Percentiles rank a stretch among this genome's conserved stretches.
These are phyloP conservation scores for Camelus bactrianus DNA, from an alignment of 2,113 vertebrate genomes.

Conservation along the genomic window DNA sequence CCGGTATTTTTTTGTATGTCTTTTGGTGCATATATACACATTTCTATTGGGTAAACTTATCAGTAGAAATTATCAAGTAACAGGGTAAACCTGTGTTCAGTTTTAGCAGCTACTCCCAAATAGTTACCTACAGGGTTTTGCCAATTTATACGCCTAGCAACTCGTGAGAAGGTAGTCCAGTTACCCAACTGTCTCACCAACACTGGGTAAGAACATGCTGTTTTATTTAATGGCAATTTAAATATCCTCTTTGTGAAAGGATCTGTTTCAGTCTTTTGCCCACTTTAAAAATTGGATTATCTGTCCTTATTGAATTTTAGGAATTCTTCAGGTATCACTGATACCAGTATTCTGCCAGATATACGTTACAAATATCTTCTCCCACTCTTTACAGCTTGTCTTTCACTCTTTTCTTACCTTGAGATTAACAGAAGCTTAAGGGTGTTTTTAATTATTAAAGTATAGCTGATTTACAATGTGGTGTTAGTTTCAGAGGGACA, in stretches of 20 bases:
- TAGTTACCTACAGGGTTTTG: neutral
- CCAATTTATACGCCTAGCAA: neutral
- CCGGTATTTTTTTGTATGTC: neutral
- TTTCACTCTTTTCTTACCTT: neutral
- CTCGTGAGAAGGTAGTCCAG: neutral
- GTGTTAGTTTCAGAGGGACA: too few relatives aligned
- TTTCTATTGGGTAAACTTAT: neutral
- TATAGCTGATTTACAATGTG: too few relatives aligned
- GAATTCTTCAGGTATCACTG: neutral
- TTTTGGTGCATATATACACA: neutral
- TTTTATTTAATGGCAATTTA: neutral
- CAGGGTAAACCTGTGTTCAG: neutral
- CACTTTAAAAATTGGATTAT: neutral
- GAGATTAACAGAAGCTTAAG: neutral
- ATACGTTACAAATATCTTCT: neutral
- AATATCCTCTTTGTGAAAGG: neutral
- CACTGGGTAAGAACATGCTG: neutral
- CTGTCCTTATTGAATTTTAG: neutral
- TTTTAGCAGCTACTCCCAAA: neutral
- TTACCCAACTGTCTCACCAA: neutral
- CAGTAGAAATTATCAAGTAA: neutral
- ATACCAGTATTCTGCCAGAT: neutral
- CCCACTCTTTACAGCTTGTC: neutral
- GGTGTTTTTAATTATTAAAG: too few relatives aligned
- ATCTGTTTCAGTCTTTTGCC: neutral